These are phyloP conservation scores for Drosophila tristis DNA, from an alignment of 1,140 invertebrate genomes.

Conservation along the genomic window DNA sequence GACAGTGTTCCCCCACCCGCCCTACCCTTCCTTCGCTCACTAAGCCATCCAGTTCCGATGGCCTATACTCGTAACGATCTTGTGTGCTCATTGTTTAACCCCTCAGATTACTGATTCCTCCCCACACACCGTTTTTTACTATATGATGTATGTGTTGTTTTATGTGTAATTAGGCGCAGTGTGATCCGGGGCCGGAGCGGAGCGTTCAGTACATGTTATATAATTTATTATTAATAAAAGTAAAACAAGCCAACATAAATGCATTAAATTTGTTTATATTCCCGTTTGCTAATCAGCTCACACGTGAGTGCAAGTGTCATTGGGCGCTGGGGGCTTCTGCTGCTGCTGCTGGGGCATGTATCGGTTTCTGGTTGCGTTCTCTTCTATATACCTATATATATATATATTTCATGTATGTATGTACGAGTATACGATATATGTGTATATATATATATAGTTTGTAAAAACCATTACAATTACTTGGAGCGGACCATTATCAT, in stretches of 20 bases:
- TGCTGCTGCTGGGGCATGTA: conserved; percentile 16
- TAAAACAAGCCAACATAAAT: conserved; percentile 70
- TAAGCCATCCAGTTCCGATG: no score
- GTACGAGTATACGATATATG: no score
- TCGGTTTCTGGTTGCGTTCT: conserved; percentile 23
- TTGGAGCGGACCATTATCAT: conserved; percentile 31
- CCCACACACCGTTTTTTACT: not conserved
- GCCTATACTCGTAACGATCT: conserved; percentile 27
- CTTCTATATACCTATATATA: conserved; percentile 14
- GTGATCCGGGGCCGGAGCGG: conserved; percentile 53
- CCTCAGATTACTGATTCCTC: not conserved
- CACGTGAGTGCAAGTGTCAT: no score
- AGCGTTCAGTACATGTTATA: conserved; percentile 76
- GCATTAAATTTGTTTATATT: conserved; percentile 39
- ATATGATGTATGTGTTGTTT: conserved; percentile 52
- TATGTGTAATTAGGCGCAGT: conserved; percentile 64
- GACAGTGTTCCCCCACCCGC: conserved; percentile 1
- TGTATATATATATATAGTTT: conserved; percentile 28
- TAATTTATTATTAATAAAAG: conserved; percentile 80
- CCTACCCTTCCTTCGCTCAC: no score
- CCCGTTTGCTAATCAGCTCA: not conserved
- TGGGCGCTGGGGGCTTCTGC: not conserved
- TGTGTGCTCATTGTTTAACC: conserved; percentile 45
- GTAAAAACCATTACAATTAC: conserved; percentile 44
- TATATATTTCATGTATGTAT: conserved; percentile 4